Evolutionary conservation across 1,140 invertebrate genomes (phyloP).

Genomic region (Pteromalus puparum): DNA sequence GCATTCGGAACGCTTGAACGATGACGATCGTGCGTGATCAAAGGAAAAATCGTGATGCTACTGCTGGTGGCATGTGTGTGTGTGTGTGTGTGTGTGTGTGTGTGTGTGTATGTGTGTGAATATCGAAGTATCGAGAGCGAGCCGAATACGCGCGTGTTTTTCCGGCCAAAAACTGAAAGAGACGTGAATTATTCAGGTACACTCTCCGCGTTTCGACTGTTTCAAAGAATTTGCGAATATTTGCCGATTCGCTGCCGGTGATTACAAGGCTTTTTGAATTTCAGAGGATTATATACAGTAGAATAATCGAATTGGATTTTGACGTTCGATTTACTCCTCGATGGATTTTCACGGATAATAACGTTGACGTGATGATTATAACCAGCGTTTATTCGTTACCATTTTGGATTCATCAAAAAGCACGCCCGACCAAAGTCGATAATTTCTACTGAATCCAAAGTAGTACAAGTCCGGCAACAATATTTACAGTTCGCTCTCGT

Average conservation of each 20-base stretch:
- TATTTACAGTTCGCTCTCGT: background rate
- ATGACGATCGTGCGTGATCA: constrained; percentile 17
- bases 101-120: no score
- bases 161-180: background rate
- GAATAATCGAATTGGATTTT: no score
- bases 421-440: no score
- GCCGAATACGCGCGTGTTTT: background rate
- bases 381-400: no score
- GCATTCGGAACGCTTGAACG: constrained; percentile 16
- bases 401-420: no score
- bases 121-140: background rate
- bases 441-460: background rate
- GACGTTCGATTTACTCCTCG: no score
- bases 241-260: background rate
- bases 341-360: no score
- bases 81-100: background rate
- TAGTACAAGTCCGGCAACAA: no score
- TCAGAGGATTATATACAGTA: no score
- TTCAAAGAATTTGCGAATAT: background rate
- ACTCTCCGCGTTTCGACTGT: no score
- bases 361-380: no score
- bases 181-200: background rate
- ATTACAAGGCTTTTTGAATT: no score
- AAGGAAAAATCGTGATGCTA: constrained; percentile 2
- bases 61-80: background rate